phyloP scores from a whole-genome alignment of 2,888 invertebrate species.

The Drosophila lacicola region DNA sequence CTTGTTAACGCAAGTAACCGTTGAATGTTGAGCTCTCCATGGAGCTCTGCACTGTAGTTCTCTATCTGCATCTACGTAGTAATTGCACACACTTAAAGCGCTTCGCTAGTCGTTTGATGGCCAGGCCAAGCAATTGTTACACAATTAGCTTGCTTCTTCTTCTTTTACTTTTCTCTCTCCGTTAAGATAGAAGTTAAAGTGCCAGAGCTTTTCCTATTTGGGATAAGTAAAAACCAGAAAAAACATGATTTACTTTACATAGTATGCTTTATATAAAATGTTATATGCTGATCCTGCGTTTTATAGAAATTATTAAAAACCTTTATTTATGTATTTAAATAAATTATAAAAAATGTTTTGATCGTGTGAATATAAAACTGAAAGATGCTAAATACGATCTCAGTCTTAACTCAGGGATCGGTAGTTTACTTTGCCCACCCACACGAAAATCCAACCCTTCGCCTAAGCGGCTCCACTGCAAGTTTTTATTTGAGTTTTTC shows the following conservation, averaged over 20 bases:
- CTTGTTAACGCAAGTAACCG: slow-evolving; percentile 58
- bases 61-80: slow-evolving; percentile 69
- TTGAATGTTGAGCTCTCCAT: slow-evolving; percentile 31
- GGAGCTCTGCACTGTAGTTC: slow-evolving; percentile 14
- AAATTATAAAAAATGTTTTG: too few species aligned
- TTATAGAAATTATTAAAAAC: too few species aligned
- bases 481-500: slow-evolving; percentile 71
- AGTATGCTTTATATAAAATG: too few species aligned
- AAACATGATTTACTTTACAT: too few species aligned
- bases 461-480: slow-evolving; percentile 14
- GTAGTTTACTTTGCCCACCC: neutral
- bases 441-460: neutral
- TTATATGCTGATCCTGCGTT: too few species aligned
- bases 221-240: slow-evolving; percentile 8
- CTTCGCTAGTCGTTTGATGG: slow-evolving; percentile 72
- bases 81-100: slow-evolving; percentile 78
- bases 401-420: neutral
- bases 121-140: slow-evolving; percentile 68
- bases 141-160: slow-evolving; percentile 65
- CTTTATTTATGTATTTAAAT: too few species aligned
- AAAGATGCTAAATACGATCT: neutral
- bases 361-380: neutral
- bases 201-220: neutral
- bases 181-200: neutral
- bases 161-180: neutral